Percentiles rank a stretch among this genome's conserved stretches.
These are phyloP conservation scores for Cynodonichthys magdalenae DNA, from an alignment of 2,797 vertebrate species.

Conservation along the genomic window DNA sequence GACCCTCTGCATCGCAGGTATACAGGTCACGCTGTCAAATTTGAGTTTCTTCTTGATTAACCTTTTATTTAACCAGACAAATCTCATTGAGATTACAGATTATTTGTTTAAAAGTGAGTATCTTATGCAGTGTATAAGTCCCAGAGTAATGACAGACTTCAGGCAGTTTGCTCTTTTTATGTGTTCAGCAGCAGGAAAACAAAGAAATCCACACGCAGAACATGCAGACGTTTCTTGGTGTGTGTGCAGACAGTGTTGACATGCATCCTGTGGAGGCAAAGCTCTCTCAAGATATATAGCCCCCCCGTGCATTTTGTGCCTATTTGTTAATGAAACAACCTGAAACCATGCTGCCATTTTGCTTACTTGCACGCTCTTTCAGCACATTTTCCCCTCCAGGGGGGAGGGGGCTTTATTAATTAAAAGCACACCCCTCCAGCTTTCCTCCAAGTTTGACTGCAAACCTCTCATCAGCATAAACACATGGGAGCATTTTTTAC, in stretches of 20 bases:
- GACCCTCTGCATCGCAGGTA: conserved; percentile 89
- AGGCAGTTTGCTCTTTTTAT: conserved; percentile 24
- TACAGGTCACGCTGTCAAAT: not conserved
- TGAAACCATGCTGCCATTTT: conserved; percentile 16
- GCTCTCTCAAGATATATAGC: not conserved
- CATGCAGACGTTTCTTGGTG: not conserved
- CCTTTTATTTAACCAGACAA: too few relatives aligned
- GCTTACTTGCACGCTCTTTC: conserved; percentile 20
- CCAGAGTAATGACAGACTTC: conserved; percentile 29
- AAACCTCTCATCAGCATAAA: conserved; percentile 57
- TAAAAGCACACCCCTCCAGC: conserved; percentile 40
- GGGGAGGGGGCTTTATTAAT: conserved; percentile 58
- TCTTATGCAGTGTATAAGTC: conserved; percentile 3
- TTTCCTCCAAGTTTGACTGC: conserved; percentile 37
- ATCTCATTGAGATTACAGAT: too few relatives aligned
- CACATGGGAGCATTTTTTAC: conserved; percentile 63
- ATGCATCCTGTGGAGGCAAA: not conserved
- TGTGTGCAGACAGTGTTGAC: not conserved
- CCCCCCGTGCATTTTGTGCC: conserved; percentile 10
- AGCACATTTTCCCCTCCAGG: conserved; percentile 28
- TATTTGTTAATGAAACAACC: conserved; percentile 37
- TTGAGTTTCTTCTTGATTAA: too few relatives aligned
- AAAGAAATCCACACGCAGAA: not conserved
- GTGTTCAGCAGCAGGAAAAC: conserved; percentile 10
- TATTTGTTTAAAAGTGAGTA: not conserved